Percentiles rank a stretch among this genome's conserved stretches.
phyloP scores from a whole-genome alignment of 2,888 invertebrate species.

The Sarcophaga subvicina region DNA sequence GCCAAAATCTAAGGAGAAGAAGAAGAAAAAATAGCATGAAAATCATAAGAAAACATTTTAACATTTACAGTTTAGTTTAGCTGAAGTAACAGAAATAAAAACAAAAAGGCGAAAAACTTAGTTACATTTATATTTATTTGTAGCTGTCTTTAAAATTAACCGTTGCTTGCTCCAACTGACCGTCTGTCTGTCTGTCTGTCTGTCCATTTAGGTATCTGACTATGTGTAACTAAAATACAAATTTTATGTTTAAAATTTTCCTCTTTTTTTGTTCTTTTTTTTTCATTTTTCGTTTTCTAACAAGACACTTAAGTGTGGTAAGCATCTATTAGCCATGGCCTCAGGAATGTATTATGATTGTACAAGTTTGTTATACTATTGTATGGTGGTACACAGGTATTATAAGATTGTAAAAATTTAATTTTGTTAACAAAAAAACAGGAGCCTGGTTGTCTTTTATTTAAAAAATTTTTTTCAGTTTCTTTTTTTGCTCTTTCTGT shows the following conservation, averaged over 20 bases:
- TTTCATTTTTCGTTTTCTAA: constrained; percentile 32
- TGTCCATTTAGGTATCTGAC: background rate
- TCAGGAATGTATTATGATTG: constrained; percentile 63
- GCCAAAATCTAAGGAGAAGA: background rate
- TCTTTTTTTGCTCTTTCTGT: constrained; percentile 1
- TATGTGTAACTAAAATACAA: constrained; percentile 35
- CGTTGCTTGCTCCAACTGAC: background rate
- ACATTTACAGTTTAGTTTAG: constrained; percentile 25
- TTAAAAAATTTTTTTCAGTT: background rate
- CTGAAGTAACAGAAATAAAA: constrained; percentile 2
- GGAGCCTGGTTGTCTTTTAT: constrained; percentile 58
- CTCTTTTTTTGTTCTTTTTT: constrained; percentile 10
- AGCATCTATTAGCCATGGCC: constrained; percentile 69
- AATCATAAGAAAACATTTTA: constrained; percentile 45
- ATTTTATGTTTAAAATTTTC: constrained; percentile 39
- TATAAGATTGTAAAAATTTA: constrained; percentile 38
- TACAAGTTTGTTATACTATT: constrained; percentile 60
- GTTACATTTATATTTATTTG: constrained; percentile 39
- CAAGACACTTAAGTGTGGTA: constrained; percentile 63
- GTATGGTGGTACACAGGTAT: constrained; percentile 32
- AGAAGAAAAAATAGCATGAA: constrained; percentile 21
- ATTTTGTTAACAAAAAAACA: constrained; percentile 27
- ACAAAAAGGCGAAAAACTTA: background rate
- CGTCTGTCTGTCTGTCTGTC: constrained; percentile 9
- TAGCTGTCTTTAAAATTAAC: constrained; percentile 5